These are phyloP conservation scores for Parazoanthus atlanticus DNA, from an alignment of 92 coral and sea anemone genomes.

Conservation along the genomic window DNA sequence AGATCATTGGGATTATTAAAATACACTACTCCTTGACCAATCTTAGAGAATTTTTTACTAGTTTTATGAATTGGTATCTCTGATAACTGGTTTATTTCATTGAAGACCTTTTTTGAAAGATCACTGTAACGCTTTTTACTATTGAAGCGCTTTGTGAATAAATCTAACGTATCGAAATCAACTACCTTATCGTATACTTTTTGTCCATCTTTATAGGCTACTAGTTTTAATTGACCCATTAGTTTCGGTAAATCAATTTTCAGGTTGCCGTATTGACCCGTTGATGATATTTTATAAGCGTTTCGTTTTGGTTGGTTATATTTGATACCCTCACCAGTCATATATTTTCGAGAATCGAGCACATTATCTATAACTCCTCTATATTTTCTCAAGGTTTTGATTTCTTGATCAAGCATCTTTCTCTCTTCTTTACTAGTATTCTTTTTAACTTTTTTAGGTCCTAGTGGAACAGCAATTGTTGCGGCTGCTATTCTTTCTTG, in stretches of 20 bases:
- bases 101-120: not conserved
- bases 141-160: conserved; percentile 4
- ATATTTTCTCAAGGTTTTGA: not conserved
- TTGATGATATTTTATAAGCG: conserved; percentile 14
- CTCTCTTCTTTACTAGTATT: not conserved
- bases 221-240: not conserved
- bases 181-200: conserved; percentile 21
- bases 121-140: not conserved
- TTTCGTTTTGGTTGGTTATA: conserved; percentile 49
- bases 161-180: not conserved
- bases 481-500: too few species aligned
- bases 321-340: conserved; percentile 8
- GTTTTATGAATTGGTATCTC: conserved; percentile 17
- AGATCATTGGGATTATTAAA: not conserved
- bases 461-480: too few species aligned
- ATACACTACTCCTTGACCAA: not conserved
- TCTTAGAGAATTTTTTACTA: not conserved
- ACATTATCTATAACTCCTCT: not conserved
- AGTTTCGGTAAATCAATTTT: too few species aligned
- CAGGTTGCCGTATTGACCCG: conserved; percentile 13
- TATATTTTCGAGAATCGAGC: not conserved
- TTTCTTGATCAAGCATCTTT: not conserved
- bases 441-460: not conserved
- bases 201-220: conserved; percentile 6
- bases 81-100: not conserved